A percentile compares a stretch with the other conserved stretches of the same genome.
Conservation (phyloP, 2,113 vertebrate genomes). For the Oreochromis spilurus region DNA sequence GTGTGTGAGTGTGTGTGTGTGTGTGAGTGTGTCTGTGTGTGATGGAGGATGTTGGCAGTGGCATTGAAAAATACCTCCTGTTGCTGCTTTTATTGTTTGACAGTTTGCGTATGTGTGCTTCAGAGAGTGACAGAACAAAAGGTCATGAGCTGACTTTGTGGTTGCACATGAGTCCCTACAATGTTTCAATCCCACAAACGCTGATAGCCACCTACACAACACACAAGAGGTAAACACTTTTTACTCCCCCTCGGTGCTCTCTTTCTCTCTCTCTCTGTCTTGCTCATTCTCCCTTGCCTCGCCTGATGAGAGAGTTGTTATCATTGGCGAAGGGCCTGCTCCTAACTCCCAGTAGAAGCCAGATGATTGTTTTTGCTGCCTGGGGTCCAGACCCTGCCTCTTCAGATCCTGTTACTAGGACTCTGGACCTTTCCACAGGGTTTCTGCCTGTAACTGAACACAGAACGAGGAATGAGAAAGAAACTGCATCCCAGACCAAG, state of each 20-base stretch:
- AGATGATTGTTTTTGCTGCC: constrained; percentile 75
- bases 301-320: constrained; percentile 70
- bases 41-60: background rate
- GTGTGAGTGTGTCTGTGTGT: background rate
- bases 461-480: background rate
- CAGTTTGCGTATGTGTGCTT: constrained; percentile 33
- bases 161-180: constrained; percentile 47
- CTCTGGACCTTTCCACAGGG: constrained; percentile 35
- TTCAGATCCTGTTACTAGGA: constrained; percentile 63
- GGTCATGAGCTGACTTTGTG: constrained; percentile 54
- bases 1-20: background rate
- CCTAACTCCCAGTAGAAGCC: constrained; percentile 64
- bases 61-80: constrained; percentile 34
- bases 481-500: constrained; percentile 4
- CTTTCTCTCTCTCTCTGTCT: background rate
- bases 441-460: constrained; percentile 24
- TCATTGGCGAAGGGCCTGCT: constrained; percentile 66
- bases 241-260: constrained; percentile 41
- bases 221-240: constrained; percentile 61
- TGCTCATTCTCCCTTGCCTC: background rate
- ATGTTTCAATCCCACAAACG: constrained; percentile 37
- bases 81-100: constrained; percentile 39
- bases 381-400: constrained; percentile 54
- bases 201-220: constrained; percentile 61
- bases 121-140: constrained; percentile 57